phyloP scores from a whole-genome alignment of 2,797 vertebrate genomes.

The Fistularia tabacaria region DNA sequence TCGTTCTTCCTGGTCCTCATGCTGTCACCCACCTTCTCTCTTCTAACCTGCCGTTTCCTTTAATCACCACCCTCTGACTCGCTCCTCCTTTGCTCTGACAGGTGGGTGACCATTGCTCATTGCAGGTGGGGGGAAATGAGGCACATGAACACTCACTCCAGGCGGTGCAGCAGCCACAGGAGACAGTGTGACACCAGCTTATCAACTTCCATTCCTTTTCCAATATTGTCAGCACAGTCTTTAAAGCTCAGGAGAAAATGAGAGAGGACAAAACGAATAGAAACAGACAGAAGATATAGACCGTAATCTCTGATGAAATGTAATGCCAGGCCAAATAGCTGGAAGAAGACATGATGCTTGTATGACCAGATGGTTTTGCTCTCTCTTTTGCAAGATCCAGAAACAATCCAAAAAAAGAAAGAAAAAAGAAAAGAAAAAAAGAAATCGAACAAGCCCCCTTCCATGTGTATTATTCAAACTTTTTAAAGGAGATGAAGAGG shows the following conservation, averaged over 20 bases:
- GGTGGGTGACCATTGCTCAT: conserved; percentile 30
- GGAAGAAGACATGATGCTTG: conserved; percentile 10
- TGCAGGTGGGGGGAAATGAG: conserved; percentile 6
- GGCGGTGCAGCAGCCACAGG: conserved; percentile 16
- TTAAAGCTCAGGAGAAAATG: conserved; percentile 16
- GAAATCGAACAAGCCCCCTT: conserved; percentile 19
- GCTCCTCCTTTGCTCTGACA: conserved; percentile 18
- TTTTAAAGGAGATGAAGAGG: conserved; percentile 46
- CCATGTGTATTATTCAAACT: conserved; percentile 36
- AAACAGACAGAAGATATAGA: conserved; percentile 2
- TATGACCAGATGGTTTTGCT: conserved; percentile 28
- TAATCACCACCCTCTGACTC: conserved; percentile 49
- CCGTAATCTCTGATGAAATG: conserved; percentile 13
- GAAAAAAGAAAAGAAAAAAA: conserved; percentile 3
- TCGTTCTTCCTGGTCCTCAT: no score
- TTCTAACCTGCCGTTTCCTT: conserved; percentile 18
- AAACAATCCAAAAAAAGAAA: conserved; percentile 7
- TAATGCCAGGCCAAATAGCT: not conserved
- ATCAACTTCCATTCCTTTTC: conserved; percentile 15
- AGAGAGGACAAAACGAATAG: conserved; percentile 4
- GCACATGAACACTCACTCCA: conserved; percentile 27
- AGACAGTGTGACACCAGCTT: conserved; percentile 20
- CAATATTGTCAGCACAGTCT: conserved; percentile 7
- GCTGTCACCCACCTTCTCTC: not conserved
- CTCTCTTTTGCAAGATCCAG: conserved; percentile 2